Conservation (phyloP, 1,140 invertebrate species). For the Bursaphelenchus mucronatus region DNA sequence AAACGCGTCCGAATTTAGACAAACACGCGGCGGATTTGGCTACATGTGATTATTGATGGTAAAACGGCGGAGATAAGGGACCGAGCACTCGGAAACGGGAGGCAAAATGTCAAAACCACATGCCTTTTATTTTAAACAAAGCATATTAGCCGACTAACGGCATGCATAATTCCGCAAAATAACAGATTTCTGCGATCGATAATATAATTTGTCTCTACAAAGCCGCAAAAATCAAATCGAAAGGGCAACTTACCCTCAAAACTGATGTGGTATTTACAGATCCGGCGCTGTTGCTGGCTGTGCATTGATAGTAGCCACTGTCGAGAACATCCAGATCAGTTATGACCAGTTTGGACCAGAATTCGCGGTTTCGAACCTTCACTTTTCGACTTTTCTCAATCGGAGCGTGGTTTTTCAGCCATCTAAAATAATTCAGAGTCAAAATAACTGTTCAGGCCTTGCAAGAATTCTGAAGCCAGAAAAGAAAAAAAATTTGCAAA, state of each 20-base stretch:
- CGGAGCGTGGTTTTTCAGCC: conserved; percentile 59
- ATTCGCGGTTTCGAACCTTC: conserved; percentile 48
- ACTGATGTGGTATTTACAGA: conserved; percentile 57
- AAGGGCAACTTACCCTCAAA: conserved; percentile 46
- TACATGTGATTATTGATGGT: too few relatives aligned
- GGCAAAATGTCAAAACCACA: too few relatives aligned
- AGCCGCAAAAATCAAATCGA: not conserved
- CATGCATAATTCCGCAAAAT: not conserved
- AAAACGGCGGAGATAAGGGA: too few relatives aligned
- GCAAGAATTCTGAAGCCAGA: too few relatives aligned
- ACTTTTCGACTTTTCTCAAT: conserved; percentile 51
- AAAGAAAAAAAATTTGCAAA: too few relatives aligned
- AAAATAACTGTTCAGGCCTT: too few relatives aligned
- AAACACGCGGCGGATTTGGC: too few relatives aligned
- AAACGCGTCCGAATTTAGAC: not conserved
- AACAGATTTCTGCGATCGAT: not conserved
- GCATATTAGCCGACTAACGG: not conserved
- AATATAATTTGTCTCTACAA: not conserved
- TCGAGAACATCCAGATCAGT: conserved; percentile 58
- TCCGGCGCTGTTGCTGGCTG: conserved; percentile 52
- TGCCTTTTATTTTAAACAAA: not conserved
- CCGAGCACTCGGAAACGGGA: too few relatives aligned
- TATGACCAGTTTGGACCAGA: conserved; percentile 55
- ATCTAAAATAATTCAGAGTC: conserved; percentile 32
- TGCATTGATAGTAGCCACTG: conserved; percentile 57